Evolutionary conservation across 2,888 invertebrate genomes (phyloP).

Genomic region (Caenorhabditis sp.): DNA sequence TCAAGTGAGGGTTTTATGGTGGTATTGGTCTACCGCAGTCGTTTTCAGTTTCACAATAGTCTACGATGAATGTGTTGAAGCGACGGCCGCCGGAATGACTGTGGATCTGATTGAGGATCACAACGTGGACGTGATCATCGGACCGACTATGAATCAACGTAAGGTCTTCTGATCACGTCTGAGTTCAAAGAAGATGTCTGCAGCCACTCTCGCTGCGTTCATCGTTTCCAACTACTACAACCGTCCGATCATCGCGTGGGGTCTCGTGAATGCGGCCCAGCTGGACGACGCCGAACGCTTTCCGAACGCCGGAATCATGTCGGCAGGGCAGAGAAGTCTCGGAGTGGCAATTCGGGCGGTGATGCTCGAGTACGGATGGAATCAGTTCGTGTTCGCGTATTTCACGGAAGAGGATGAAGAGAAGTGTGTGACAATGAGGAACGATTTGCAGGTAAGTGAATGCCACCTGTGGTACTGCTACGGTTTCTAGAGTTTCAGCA

Average conservation of each 20-base stretch:
- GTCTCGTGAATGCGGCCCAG: conserved; percentile 42
- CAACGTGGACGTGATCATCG: conserved; percentile 68
- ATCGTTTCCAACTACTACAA: conserved; percentile 59
- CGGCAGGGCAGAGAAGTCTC: conserved; percentile 55
- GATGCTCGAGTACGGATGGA: conserved; percentile 62
- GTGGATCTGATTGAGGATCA: conserved; percentile 55
- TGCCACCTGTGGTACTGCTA: background rate
- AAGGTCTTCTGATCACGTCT: background rate
- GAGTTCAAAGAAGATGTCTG: background rate
- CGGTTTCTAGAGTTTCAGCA: conserved; percentile 16
- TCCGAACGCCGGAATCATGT: conserved; percentile 58
- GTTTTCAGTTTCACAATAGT: conserved; percentile 45
- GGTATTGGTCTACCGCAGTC: background rate
- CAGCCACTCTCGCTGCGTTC: conserved; percentile 62
- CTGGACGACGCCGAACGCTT: conserved; percentile 55
- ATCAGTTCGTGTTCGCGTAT: conserved; percentile 67
- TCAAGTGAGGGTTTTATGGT: too few relatives aligned
- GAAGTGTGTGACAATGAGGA: conserved; percentile 63
- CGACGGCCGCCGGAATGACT: conserved; percentile 61
- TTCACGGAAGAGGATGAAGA: conserved; percentile 60
- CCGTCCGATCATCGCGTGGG: conserved; percentile 60
- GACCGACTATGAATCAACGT: conserved; percentile 71
- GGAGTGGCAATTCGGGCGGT: conserved; percentile 63
- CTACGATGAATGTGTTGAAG: conserved; percentile 68
- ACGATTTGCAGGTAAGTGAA: conserved; percentile 56